Percentiles rank a stretch among this genome's conserved stretches.
Evolutionary conservation across 2,888 invertebrate species (phyloP).

Genomic region (Corbicula japonica): DNA sequence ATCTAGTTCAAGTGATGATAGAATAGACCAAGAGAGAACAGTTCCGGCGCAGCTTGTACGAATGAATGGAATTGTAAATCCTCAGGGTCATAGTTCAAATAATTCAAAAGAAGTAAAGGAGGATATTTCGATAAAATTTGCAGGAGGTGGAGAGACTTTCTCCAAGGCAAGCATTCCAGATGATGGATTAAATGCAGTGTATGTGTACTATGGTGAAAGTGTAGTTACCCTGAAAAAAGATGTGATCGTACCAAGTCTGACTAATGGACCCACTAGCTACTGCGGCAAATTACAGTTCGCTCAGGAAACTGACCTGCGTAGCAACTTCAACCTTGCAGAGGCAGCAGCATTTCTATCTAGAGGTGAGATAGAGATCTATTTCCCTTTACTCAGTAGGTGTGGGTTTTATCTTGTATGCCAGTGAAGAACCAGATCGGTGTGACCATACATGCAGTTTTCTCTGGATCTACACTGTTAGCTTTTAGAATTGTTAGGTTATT

Average conservation of each 20-base stretch:
- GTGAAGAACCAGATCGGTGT: too few relatives aligned
- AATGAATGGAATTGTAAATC: conserved; percentile 59
- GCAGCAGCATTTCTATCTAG: conserved; percentile 67
- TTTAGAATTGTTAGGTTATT: too few relatives aligned
- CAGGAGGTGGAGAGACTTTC: conserved; percentile 3
- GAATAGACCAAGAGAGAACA: conserved; percentile 25
- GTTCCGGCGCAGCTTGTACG: conserved; percentile 46
- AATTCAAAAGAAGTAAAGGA: conserved; percentile 37
- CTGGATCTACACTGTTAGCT: too few relatives aligned
- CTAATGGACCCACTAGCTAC: conserved; percentile 61
- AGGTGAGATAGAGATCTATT: conserved; percentile 61
- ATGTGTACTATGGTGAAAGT: conserved; percentile 67
- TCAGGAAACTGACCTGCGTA: conserved; percentile 50
- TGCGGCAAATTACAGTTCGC: conserved; percentile 60
- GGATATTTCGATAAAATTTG: conserved; percentile 20
- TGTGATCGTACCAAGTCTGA: conserved; percentile 53
- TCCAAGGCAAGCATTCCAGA: conserved; percentile 29
- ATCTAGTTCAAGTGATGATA: conserved; percentile 32
- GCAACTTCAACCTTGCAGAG: conserved; percentile 68
- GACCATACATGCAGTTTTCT: too few relatives aligned
- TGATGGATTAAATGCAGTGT: conserved; percentile 24
- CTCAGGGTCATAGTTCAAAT: conserved; percentile 36
- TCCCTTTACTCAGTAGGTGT: too few relatives aligned
- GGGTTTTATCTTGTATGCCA: too few relatives aligned
- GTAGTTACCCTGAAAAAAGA: conserved; percentile 55